Percentiles rank a stretch among this genome's conserved stretches.
Evolutionary conservation across 2,113 vertebrate genomes (phyloP).

Genomic region (Anarrhichthys ocellatus): DNA sequence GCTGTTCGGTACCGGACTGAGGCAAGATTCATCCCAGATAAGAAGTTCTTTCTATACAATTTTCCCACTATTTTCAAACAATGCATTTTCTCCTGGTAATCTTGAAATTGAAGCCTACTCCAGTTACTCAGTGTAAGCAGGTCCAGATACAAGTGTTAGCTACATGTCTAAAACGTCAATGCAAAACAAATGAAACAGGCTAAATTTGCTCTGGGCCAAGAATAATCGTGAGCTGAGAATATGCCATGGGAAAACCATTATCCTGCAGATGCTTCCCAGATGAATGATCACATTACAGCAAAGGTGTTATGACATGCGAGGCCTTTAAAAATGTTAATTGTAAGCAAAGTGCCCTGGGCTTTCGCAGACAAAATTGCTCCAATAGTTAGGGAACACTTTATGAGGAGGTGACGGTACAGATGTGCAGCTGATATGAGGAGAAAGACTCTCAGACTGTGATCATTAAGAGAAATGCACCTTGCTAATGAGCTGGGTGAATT

Average conservation of each 20-base stretch:
- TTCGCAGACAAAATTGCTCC: slow-evolving; percentile 28
- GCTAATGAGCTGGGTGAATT: slow-evolving; percentile 37
- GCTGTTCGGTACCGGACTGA: background rate
- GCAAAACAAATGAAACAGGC: slow-evolving; percentile 21
- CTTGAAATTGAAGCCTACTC: background rate
- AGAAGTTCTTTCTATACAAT: background rate
- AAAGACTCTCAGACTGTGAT: slow-evolving; percentile 8
- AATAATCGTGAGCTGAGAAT: slow-evolving; percentile 44
- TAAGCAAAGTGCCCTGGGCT: slow-evolving; percentile 51
- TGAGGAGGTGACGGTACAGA: slow-evolving; percentile 22
- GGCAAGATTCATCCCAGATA: background rate
- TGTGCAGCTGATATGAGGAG: slow-evolving; percentile 19
- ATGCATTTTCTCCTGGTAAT: background rate
- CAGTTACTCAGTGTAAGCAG: slow-evolving; percentile 7
- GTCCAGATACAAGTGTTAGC: slow-evolving; percentile 32
- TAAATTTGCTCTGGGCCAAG: slow-evolving; percentile 34
- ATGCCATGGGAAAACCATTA: slow-evolving; percentile 45
- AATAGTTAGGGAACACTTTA: slow-evolving; percentile 25
- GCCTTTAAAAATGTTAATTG: slow-evolving; percentile 69
- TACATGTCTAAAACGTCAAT: slow-evolving; percentile 39
- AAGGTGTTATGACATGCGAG: slow-evolving; percentile 62
- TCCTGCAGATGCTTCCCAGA: slow-evolving; percentile 60
- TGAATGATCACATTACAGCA: slow-evolving; percentile 56
- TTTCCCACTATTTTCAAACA: background rate
- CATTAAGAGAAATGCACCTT: slow-evolving; percentile 27